Evolutionary conservation across 1,140 invertebrate genomes (phyloP), one percentile per base, ranked within the genome.

Genomic region (Drosophila tropicalis): DNA sequence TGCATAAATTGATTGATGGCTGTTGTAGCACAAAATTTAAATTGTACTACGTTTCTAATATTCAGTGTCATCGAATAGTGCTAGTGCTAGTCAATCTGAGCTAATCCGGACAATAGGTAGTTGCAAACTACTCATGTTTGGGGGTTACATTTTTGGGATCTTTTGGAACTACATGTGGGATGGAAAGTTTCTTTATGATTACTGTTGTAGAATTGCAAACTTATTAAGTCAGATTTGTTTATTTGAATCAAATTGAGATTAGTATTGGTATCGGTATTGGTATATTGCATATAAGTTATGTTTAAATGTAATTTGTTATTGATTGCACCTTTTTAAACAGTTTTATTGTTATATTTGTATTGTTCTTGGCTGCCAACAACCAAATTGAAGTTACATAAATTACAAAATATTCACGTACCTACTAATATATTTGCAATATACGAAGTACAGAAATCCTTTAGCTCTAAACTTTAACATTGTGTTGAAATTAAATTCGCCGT

Each of bases 241-340:
- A 51, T 51, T 51, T 22, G 44, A 51, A 22, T 51, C 44, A 51
- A 51, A 51, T 51, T 51, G 44, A 51, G 44, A 51, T 51, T 51
- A 51, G 44, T 51, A 51, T 51, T 22, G 44, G 44, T 56, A 56
- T 32, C 10, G 51, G 55, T 56, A 56, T n/a, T 61, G 19, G 32
- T 62, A 62, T 62, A 44, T 62, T 51, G 44, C 44, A 62, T 62
- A 29, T 44, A 62, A 39, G 19, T 55, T 22, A 34, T 60, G 34
- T 19, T 39, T 71, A 60, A 66, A 25, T 51, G 34, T 72, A 39
- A 58, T 58, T 58, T 34, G 34, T 72, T 72, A 69, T 72, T 72
- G 36, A 69, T 72, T 72, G 66, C 66, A 69, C 67, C 36, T 63
- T 69, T 63, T 40, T 29, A 62, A 63, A 72, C 66, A 56, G 60